phyloP scores from a whole-genome alignment of 2,113 vertebrate genomes.

The Nannospalax galili region DNA sequence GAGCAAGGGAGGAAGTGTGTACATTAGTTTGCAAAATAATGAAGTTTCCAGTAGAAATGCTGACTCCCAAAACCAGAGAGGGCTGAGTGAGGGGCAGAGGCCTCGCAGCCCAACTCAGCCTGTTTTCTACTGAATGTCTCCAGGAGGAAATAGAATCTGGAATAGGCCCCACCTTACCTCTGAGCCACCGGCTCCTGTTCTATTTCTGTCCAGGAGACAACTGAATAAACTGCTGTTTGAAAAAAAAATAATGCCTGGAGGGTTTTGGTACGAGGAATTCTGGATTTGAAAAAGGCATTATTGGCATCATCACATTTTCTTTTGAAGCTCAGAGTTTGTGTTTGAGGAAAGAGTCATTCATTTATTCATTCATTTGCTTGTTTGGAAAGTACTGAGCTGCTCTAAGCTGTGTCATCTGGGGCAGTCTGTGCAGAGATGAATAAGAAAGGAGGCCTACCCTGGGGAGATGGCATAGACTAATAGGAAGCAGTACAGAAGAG shows the following conservation, averaged over 20 bases:
- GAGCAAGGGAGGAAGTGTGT: constrained; percentile 50
- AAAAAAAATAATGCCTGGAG: neutral
- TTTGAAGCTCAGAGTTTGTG: neutral
- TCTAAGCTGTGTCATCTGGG: neutral
- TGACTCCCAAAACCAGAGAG: neutral
- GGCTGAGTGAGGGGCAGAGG: neutral
- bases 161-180: neutral
- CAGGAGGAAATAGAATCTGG: constrained; percentile 53
- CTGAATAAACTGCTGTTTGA: neutral
- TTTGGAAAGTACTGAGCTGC: constrained; percentile 24
- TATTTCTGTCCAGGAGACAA: constrained; percentile 24
- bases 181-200: neutral
- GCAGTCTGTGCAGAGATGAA: neutral
- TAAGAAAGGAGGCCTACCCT: neutral
- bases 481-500: neutral
- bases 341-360: constrained; percentile 59
- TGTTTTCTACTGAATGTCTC: constrained; percentile 40
- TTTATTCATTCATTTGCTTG: constrained; percentile 24
- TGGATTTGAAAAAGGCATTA: constrained; percentile 3
- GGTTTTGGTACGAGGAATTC: constrained; percentile 14
- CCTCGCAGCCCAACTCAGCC: neutral
- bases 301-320: neutral
- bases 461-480: neutral
- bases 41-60: constrained; percentile 64
- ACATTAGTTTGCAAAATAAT: constrained; percentile 50